Percentiles rank a stretch among this genome's conserved stretches.
These are phyloP conservation scores for Hydrotaea cyrtoneurina DNA, from an alignment of 2,888 invertebrate species.

Conservation along the genomic window DNA sequence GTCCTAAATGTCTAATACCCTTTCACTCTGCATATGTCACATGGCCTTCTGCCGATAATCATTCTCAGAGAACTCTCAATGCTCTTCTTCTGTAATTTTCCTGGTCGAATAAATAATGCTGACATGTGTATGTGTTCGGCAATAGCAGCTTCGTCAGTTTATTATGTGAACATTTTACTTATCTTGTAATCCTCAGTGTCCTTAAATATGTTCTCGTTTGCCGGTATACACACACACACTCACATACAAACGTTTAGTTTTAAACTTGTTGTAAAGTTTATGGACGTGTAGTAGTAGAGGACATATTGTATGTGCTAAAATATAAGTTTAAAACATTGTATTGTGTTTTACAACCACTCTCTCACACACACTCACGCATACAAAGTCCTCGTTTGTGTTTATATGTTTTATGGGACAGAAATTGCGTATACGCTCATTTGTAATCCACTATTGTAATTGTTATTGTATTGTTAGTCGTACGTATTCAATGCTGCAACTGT, in stretches of 20 bases:
- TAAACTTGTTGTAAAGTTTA: slow-evolving; percentile 66
- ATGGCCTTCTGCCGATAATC: too few species aligned
- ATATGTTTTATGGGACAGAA: neutral
- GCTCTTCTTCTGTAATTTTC: too few species aligned
- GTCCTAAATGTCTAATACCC: too few species aligned
- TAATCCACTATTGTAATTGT: neutral
- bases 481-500: neutral
- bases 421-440: neutral
- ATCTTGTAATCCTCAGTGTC: neutral
- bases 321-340: neutral
- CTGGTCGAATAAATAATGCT: too few species aligned
- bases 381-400: neutral
- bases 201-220: neutral
- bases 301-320: neutral
- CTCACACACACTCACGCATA: neutral
- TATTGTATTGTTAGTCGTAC: neutral
- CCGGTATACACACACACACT: neutral
- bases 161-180: neutral
- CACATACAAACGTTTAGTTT: too few species aligned
- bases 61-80: too few species aligned
- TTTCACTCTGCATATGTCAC: too few species aligned
- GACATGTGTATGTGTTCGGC: too few species aligned
- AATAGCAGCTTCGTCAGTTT: too few species aligned
- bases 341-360: neutral
- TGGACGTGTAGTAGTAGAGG: neutral